phyloP scores from a whole-genome alignment of 2,888 invertebrate species.

The Meiosimyza decipiens region DNA sequence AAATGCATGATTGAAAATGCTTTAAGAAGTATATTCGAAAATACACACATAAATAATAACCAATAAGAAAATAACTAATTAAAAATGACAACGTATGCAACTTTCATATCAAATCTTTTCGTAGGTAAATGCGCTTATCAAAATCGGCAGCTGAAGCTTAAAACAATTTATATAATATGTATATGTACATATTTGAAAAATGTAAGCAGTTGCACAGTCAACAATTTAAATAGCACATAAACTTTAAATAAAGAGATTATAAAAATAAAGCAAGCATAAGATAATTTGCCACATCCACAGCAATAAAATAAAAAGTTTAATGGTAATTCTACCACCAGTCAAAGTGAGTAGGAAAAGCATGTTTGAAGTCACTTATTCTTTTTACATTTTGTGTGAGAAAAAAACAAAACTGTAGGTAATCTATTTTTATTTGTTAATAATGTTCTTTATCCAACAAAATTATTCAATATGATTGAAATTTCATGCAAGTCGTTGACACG shows the following conservation, averaged over 20 bases:
- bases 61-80: not conserved
- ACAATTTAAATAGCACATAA: no score
- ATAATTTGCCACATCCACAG: conserved; percentile 7
- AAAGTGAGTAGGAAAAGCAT: not conserved
- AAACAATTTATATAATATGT: not conserved
- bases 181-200: no score
- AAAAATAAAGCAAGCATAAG: no score
- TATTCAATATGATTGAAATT: not conserved
- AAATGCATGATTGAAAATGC: conserved; percentile 21
- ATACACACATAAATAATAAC: not conserved
- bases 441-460: no score
- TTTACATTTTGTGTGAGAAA: not conserved
- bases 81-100: conserved; percentile 30
- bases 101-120: conserved; percentile 24
- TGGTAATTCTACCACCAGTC: not conserved
- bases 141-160: conserved; percentile 7
- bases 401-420: not conserved
- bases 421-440: no score
- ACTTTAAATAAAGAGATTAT: no score
- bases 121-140: conserved; percentile 15
- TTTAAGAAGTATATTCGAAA: not conserved
- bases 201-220: no score
- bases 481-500: conserved; percentile 33
- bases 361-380: not conserved
- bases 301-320: not conserved